Conservation (phyloP, 2,797 vertebrate genomes). For the Sebastes variabilis region DNA sequence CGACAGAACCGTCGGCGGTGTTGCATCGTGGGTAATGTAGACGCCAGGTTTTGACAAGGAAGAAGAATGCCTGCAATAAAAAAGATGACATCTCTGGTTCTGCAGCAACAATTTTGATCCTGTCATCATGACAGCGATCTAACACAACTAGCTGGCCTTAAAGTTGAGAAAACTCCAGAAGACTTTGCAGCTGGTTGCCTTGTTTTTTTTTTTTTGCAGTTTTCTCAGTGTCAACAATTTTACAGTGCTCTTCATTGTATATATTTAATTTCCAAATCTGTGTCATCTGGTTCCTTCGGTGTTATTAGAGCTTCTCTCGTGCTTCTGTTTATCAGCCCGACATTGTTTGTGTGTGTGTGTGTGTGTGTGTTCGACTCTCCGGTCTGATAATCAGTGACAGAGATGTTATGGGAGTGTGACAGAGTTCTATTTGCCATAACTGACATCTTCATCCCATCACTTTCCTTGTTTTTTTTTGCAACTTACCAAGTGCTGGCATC, state of each 20-base stretch:
- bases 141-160: neutral
- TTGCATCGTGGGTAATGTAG: no score
- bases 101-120: neutral
- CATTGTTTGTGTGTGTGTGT: conserved; percentile 30
- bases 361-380: conserved; percentile 50
- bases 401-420: conserved; percentile 80
- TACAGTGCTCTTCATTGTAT: neutral
- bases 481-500: conserved; percentile 79
- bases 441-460: conserved; percentile 84
- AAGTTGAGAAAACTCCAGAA: neutral
- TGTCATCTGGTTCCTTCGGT: neutral
- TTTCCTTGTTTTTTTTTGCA: conserved; percentile 62
- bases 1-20: neutral
- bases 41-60: neutral
- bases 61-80: neutral
- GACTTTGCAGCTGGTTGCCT: neutral
- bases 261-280: conserved; percentile 11
- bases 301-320: conserved; percentile 19
- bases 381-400: conserved; percentile 79
- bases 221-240: neutral
- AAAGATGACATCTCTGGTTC: neutral
- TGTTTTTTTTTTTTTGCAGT: neutral
- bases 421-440: conserved; percentile 84
- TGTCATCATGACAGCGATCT: no score
- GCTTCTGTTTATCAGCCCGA: conserved; percentile 29